A percentile compares a stretch with the other conserved stretches of the same genome.
These are phyloP conservation scores for Falco peregrinus DNA, from an alignment of 2,797 vertebrate genomes.

Conservation along the genomic window DNA sequence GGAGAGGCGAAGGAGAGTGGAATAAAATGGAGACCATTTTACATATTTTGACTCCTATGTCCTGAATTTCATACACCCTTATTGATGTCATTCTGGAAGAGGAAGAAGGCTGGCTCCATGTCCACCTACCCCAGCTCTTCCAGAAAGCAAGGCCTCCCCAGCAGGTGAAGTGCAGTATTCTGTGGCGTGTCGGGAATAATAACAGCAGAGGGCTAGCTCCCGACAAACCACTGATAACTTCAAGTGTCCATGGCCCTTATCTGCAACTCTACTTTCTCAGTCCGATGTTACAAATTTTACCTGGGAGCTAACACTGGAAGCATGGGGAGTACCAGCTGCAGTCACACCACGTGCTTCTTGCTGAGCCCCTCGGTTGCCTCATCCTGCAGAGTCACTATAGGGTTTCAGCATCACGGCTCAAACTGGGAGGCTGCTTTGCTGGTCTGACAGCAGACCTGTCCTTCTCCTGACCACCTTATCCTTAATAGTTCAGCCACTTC, in stretches of 20 bases:
- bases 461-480: neutral
- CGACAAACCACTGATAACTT: neutral
- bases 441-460: neutral
- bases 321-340: neutral
- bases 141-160: neutral
- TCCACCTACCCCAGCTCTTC: neutral
- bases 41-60: neutral
- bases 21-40: neutral
- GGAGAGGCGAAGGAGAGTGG: neutral
- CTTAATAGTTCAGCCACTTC: neutral
- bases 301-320: neutral
- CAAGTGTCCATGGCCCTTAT: neutral
- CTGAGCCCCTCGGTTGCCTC: neutral
- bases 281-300: neutral
- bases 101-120: neutral
- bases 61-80: neutral
- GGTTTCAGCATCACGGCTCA: neutral
- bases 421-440: neutral
- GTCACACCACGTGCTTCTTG: rapidly evolving
- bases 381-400: neutral
- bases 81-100: neutral
- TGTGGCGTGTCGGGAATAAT: neutral
- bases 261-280: neutral
- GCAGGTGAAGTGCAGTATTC: neutral
- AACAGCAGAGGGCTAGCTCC: neutral